Percentiles rank a stretch among this genome's conserved stretches.
Evolutionary conservation across 2,797 vertebrate genomes (phyloP).

Genomic region (Microcaecilia unicolor): DNA sequence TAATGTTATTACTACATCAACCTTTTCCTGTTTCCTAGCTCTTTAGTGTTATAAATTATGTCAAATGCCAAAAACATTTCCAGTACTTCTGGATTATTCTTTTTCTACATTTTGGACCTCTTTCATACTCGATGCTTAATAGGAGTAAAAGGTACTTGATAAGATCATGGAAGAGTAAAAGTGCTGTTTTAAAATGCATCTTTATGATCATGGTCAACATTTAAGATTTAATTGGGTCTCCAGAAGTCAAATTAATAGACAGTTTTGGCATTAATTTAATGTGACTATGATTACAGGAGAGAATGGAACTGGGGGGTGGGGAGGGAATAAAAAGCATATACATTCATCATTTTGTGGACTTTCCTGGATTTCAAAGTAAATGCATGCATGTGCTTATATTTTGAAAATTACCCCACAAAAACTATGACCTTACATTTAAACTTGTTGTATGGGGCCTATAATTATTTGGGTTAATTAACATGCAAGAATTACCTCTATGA

Average conservation of each 20-base stretch:
- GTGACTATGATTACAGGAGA: slow-evolving; percentile 3
- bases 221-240: slow-evolving; percentile 21
- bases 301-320: too few species aligned
- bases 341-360: too few species aligned
- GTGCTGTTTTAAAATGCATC: neutral
- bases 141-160: too few species aligned
- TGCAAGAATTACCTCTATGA: too few species aligned
- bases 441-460: too few species aligned
- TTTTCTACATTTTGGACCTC: slow-evolving; percentile 15
- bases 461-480: too few species aligned
- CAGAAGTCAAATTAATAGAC: slow-evolving; percentile 18
- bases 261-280: slow-evolving; percentile 12
- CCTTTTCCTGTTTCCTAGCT: slow-evolving; percentile 66
- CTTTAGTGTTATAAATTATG: slow-evolving; percentile 65
- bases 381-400: too few species aligned
- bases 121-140: neutral
- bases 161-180: slow-evolving; percentile 4
- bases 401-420: too few species aligned
- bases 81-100: slow-evolving; percentile 7
- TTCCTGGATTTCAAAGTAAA: too few species aligned
- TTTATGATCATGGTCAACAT: neutral
- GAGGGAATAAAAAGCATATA: slow-evolving; percentile 9
- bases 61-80: slow-evolving; percentile 25
- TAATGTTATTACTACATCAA: slow-evolving; percentile 69
- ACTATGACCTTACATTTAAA: too few species aligned